Percentiles rank a stretch among this genome's conserved stretches.
Conservation (phyloP, 2,797 vertebrate genomes). For the Cottoperca gobio region DNA sequence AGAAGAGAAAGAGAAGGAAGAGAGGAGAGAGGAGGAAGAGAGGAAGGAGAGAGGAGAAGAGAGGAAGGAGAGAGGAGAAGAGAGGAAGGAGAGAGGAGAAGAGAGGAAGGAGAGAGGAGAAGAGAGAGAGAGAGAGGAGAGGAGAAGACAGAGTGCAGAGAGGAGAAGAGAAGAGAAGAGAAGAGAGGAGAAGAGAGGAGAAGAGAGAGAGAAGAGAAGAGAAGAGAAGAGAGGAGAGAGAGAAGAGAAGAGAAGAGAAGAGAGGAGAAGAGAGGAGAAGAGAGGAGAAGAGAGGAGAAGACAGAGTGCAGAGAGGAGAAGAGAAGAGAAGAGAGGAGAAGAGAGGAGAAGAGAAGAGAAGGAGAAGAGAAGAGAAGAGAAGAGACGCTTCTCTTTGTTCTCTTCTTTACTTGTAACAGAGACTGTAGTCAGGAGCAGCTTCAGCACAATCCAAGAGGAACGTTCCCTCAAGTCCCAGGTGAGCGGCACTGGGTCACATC, state of each 20-base stretch:
- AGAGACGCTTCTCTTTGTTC: conserved; percentile 32
- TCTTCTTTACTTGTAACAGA: conserved; percentile 42
- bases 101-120: too few relatives aligned
- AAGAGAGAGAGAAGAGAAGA: conserved; percentile 39
- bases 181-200: too few relatives aligned
- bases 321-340: too few relatives aligned
- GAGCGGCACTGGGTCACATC: conserved; percentile 44
- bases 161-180: conserved; percentile 32
- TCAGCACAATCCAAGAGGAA: conserved; percentile 7
- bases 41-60: conserved; percentile 28
- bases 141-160: conserved; percentile 40
- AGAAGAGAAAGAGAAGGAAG: too few relatives aligned
- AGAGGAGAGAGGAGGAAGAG: too few relatives aligned
- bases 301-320: conserved; percentile 38
- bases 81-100: conserved; percentile 26
- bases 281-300: conserved; percentile 32
- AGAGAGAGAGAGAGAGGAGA: conserved; percentile 39
- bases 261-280: conserved; percentile 28
- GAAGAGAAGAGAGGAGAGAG: conserved; percentile 48
- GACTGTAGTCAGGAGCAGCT: conserved; percentile 11
- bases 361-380: conserved; percentile 28
- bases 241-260: conserved; percentile 23
- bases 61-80: conserved; percentile 30
- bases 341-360: conserved; percentile 28
- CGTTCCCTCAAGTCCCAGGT: conserved; percentile 33